phyloP scores from a whole-genome alignment of 2,113 vertebrate genomes.

The Eptesicus fuscus region DNA sequence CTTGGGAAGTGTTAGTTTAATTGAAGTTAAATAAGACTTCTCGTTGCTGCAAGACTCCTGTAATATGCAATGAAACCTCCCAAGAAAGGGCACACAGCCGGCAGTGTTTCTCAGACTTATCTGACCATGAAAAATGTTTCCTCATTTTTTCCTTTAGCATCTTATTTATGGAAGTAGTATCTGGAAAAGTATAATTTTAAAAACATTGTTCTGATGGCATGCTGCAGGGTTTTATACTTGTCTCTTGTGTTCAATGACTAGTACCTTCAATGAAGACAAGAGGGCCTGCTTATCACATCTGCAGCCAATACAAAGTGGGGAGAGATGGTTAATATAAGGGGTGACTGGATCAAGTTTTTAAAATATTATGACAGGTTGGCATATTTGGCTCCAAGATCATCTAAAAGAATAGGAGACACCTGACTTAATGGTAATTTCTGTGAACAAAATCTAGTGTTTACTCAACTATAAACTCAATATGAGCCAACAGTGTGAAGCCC shows the following conservation, averaged over 20 bases:
- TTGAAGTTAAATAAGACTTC: neutral
- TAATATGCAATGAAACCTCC: neutral
- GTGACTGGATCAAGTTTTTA: neutral
- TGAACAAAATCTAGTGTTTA: constrained; percentile 35
- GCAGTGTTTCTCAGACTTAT: neutral
- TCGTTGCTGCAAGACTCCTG: neutral
- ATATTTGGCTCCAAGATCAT: constrained; percentile 36
- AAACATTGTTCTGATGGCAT: neutral
- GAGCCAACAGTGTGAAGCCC: neutral
- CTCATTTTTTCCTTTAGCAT: neutral
- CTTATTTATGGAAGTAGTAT: neutral
- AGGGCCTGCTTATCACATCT: neutral
- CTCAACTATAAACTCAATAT: neutral
- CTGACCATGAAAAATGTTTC: neutral
- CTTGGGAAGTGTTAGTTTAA: neutral
- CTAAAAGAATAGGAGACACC: constrained; percentile 21
- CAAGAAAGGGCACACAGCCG: neutral
- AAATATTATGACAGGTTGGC: constrained; percentile 62
- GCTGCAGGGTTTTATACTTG: neutral
- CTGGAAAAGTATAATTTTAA: neutral
- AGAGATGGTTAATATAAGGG: constrained; percentile 22
- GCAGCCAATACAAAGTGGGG: neutral
- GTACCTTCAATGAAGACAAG: neutral
- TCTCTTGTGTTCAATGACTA: neutral
- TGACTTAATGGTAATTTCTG: neutral